Conservation (phyloP, 2,113 vertebrate genomes). For the Aramus guarauna region DNA sequence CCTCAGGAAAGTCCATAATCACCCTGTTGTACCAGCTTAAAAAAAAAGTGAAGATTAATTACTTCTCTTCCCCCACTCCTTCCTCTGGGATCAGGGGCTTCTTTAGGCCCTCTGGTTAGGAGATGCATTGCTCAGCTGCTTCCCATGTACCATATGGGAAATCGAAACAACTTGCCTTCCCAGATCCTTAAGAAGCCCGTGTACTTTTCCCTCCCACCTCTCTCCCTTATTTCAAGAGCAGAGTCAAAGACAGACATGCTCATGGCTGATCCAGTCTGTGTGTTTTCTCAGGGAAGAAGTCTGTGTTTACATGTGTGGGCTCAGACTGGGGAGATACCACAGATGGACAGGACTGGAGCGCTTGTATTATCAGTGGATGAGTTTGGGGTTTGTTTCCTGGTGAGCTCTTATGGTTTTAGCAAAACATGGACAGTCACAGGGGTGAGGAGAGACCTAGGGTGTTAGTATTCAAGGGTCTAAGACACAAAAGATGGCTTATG, state of each 20-base stretch:
- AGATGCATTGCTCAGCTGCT: background rate
- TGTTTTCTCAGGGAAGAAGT: background rate
- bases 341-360: background rate
- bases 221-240: background rate
- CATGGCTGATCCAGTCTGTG: background rate
- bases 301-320: conserved; percentile 32
- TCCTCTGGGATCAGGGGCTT: background rate
- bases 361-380: background rate
- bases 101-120: background rate
- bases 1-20: background rate
- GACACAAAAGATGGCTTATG: background rate
- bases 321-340: background rate
- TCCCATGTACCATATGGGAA: conserved; percentile 27
- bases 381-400: background rate
- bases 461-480: background rate
- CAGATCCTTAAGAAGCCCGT: background rate
- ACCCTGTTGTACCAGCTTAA: background rate
- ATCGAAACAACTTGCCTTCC: background rate
- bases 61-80: background rate
- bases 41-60: background rate
- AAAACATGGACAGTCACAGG: background rate
- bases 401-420: background rate
- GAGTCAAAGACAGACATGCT: background rate
- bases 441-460: background rate
- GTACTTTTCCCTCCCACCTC: conserved; percentile 60